Base-by-base conservation (phyloP, 2,797 vertebrate genomes). In the Cyclopterus lumpus region DNA sequence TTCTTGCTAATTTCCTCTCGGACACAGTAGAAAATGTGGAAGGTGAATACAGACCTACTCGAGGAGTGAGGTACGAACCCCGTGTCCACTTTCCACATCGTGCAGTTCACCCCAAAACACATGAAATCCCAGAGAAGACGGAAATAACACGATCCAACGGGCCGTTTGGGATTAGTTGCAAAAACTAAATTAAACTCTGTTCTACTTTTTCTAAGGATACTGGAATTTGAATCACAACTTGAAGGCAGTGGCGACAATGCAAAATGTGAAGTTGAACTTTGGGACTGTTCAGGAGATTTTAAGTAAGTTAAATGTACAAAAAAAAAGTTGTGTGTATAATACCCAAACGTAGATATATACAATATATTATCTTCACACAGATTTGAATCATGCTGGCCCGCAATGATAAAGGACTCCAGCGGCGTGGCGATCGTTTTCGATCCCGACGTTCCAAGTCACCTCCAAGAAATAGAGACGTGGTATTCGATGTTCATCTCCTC, bases 311-410 rank as follows among this genome's bases (percentile, higher is more conserved):
- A 74, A 58, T 22, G 64, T 46, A n/a, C 20, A 46, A 38, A 66
- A 1, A 44, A n/a, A n/a, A n/a, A n/a, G n/a, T n/a, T n/a, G n/a
- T n/a, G 12, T 60, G 6, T 62, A 3, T 11, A 58, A 32, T 24
- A 18, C 32, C 20, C 7, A 15, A 22, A 65, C 49, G 6, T 26
- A 44, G 7, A 66, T 20, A 24, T 20, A 24, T 7, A 22, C 12
- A 62, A 4, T 54, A 6, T 54, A 14, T 60, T 80, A 14, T 68
- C 26, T 24, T 65, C 7, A 48, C 46, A 59, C 71, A 99, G 98
- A 90, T 98, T 98, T 89, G 98, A 99, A 75, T 94, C 96, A 1
- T 99, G 98, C 92, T 99, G 98, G 98, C 97, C 97, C n/a, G 96
- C 96, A 44, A 84, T 99, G 80, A 95, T 96, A 94, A 97, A 97